Conservation (phyloP, 2,113 vertebrate genomes). For the Lethenteron reissneri region DNA sequence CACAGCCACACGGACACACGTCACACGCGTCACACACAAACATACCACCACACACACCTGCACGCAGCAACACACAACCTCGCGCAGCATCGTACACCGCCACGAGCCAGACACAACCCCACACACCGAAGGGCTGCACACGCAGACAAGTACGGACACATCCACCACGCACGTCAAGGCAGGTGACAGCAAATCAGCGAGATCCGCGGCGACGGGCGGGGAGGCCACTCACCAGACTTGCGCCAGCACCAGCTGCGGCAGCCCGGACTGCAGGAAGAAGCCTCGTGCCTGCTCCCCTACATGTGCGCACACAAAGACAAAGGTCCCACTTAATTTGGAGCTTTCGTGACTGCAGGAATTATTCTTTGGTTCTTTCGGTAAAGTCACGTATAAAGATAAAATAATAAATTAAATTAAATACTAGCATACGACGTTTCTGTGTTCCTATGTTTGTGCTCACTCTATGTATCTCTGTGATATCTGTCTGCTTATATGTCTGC, state of each 20-base stretch:
- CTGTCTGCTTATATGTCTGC: too few relatives aligned
- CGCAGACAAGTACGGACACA: neutral
- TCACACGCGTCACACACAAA: too few relatives aligned
- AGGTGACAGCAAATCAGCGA: neutral
- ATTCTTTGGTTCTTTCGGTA: too few relatives aligned
- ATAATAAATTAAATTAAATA: too few relatives aligned
- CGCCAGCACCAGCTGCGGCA: slow-evolving; percentile 75
- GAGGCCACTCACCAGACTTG: slow-evolving; percentile 73
- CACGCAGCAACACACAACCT: neutral
- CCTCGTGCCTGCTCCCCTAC: slow-evolving; percentile 92
- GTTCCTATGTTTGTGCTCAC: too few relatives aligned
- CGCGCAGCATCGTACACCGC: neutral
- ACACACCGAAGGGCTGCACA: neutral
- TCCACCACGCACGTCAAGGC: too few relatives aligned
- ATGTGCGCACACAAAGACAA: neutral
- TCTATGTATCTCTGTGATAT: too few relatives aligned
- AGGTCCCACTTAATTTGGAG: too few relatives aligned
- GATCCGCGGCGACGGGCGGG: neutral
- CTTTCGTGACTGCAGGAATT: too few relatives aligned
- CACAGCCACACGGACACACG: too few relatives aligned
- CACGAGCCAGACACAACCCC: neutral
- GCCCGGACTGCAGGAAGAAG: slow-evolving; percentile 94
- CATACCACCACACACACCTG: neutral
- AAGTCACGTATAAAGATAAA: too few relatives aligned
- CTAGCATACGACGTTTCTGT: too few relatives aligned